Evolutionary conservation across 2,113 vertebrate genomes (phyloP).

Genomic region (Syrrhaptes paradoxus): DNA sequence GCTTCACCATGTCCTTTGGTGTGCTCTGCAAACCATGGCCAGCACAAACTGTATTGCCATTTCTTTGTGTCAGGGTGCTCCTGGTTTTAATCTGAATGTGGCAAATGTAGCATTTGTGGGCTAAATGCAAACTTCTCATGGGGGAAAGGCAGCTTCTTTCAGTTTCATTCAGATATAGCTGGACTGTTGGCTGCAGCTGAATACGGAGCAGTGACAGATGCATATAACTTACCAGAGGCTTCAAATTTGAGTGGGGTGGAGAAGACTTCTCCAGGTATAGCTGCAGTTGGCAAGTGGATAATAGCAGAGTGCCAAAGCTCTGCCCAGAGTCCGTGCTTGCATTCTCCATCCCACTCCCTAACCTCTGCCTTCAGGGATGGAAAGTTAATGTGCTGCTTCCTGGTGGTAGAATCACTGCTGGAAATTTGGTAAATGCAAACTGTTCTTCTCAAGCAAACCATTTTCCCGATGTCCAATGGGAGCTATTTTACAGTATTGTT

Average conservation of each 20-base stretch:
- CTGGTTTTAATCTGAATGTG: background rate
- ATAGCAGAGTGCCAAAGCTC: background rate
- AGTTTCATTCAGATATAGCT: background rate
- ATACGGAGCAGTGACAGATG: background rate
- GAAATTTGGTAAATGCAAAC: background rate
- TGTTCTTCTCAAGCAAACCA: background rate
- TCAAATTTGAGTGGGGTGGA: background rate
- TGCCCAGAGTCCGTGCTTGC: background rate
- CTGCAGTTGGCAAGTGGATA: background rate
- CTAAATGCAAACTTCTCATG: background rate
- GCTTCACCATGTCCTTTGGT: accelerated
- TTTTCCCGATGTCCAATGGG: background rate
- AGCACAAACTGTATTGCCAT: accelerated
- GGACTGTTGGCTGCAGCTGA: background rate
- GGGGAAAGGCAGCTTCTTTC: background rate
- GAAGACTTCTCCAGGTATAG: background rate
- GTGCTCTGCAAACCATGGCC: background rate
- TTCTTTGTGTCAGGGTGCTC: background rate
- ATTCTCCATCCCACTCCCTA: background rate
- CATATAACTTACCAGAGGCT: background rate
- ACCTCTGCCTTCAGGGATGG: background rate
- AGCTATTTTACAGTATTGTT: background rate
- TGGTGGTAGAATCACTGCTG: background rate
- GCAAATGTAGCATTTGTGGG: background rate
- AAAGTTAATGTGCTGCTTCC: background rate